Evolutionary conservation across 2,797 vertebrate genomes (phyloP).

Genomic region (Silurus lanzhouensis): DNA sequence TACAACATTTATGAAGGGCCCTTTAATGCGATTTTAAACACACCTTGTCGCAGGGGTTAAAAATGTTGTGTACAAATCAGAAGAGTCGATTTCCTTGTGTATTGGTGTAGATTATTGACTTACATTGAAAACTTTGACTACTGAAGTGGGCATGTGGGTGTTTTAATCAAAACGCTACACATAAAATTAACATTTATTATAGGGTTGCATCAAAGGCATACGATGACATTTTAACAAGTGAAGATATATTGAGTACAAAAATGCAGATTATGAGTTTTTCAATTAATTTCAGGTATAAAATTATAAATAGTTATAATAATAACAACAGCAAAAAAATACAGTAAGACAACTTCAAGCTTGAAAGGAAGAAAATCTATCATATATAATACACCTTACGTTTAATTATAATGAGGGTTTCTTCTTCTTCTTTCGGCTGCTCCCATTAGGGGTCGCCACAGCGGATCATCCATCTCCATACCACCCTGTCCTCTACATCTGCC

Average conservation of each 20-base stretch:
- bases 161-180: neutral
- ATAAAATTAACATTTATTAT: neutral
- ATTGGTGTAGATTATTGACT: slow-evolving; percentile 16
- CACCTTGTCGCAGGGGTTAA: slow-evolving; percentile 75
- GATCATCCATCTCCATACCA: no score
- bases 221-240: neutral
- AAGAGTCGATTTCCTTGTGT: slow-evolving; percentile 16
- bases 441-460: no score
- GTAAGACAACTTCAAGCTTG: neutral
- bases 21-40: slow-evolving; percentile 79
- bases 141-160: neutral
- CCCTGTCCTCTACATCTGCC: no score
- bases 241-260: no score
- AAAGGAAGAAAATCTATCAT: neutral
- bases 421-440: no score
- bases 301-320: no score
- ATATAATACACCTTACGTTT: neutral
- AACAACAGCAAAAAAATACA: no score
- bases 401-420: neutral
- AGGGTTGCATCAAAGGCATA: no score
- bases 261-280: no score
- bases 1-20: slow-evolving; percentile 80
- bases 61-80: slow-evolving; percentile 27
- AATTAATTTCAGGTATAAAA: no score
- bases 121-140: neutral